A percentile compares a stretch with the other conserved stretches of the same genome.
phyloP scores from a whole-genome alignment of 2,113 vertebrate genomes.

The Dryoscopus gambensis region DNA sequence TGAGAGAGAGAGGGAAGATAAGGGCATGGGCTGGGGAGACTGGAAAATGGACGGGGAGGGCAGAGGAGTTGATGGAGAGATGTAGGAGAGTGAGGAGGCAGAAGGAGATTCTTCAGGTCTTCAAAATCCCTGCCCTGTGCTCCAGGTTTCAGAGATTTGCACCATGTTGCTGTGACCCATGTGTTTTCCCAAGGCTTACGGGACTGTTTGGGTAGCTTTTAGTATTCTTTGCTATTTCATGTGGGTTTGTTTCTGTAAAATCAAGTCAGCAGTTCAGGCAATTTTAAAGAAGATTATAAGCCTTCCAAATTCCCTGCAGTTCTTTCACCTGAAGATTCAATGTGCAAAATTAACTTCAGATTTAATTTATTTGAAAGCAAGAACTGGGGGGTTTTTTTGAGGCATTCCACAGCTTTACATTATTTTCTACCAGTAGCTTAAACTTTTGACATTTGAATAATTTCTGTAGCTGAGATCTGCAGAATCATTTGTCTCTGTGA shows the following conservation, averaged over 20 bases:
- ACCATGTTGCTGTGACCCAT: rapidly evolving
- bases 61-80: not conserved
- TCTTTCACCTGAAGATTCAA: not conserved
- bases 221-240: not conserved
- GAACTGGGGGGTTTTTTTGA: not conserved
- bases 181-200: not conserved
- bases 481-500: constrained; percentile 7
- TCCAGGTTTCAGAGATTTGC: not conserved
- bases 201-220: not conserved
- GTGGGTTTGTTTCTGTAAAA: not conserved
- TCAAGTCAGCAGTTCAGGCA: not conserved
- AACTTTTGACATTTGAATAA: constrained; percentile 17
- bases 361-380: not conserved
- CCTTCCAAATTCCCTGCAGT: not conserved
- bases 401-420: not conserved
- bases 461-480: not conserved
- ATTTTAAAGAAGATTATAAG: not conserved
- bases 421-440: constrained; percentile 3
- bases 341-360: not conserved
- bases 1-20: not conserved
- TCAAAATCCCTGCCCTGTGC: not conserved
- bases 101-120: not conserved
- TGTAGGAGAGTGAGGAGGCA: not conserved
- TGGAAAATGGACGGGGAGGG: not conserved
- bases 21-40: not conserved